Evolutionary conservation across 1,140 invertebrate genomes (phyloP), one percentile per base, ranked within the genome.

Genomic region (Lepidostoma basale): DNA sequence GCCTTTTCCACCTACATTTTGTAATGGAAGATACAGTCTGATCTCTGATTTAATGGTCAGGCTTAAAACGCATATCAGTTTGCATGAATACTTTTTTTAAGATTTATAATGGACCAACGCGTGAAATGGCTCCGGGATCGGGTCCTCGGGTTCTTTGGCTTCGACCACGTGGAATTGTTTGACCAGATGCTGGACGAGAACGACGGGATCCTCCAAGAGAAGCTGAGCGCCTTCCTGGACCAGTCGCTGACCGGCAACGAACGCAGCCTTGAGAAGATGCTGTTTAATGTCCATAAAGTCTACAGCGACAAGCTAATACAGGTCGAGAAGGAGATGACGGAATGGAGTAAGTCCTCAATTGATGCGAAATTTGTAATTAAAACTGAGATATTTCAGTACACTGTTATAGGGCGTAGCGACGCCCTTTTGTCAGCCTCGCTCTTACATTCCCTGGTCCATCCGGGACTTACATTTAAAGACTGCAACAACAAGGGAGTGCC

Each of bases 201-300:
- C 47, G 78, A 81, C 44, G 74, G 73, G 9, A 76, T 78, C 59
- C 49, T 80, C 22, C 77, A 80, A 5, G 76, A 83, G 62, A 75
- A 76, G 64, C 49, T 83, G 9, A 74, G 70, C 12, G 60, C 75
- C 1, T 81, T 78, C 63, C 68, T 83, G 5, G 79, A 83, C 54
- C 77, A 81, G n/a, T 74, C 77, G 22, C 72, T 79, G 23, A 54
- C 75, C 16, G 73, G 75, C 12, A 68, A 68, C n/a, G 74, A 76
- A 10, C 3, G 40, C 10, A 72, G 76, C 23, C 56, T 76, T 16
- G 74, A 76, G 1, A 77, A 75, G 47, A 75, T 74, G 67, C 68
- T 83, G 23, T 77, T 83, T 67, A 78, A 79, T 69, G 73, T 84
- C 23, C 79, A 81, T 58, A 81, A 78, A 68, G 79, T 79, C 18